Evolutionary conservation across 1,140 invertebrate species (phyloP), one percentile per base, ranked within the genome.

Genomic region (Trachelipus rathkii): DNA sequence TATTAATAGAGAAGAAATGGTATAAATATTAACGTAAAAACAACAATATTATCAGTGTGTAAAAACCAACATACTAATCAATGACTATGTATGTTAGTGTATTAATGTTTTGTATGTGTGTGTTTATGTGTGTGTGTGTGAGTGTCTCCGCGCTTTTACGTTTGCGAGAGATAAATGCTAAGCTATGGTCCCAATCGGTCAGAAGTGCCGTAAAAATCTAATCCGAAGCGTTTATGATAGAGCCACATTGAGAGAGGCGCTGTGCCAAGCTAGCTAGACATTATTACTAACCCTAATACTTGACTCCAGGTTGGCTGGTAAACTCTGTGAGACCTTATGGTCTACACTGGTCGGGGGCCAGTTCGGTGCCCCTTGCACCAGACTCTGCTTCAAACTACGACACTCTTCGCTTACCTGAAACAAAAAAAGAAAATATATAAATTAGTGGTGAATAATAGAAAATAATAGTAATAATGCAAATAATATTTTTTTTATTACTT

Each of bases 331-430:
- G 50, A 60, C 50, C 11, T 19, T 60, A 4, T 60, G 50, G 50
- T 60, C 50, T 19, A 60, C 50, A 60, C 50, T 60, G 50, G 50
- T 60, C 50, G 50, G 50, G 50, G 11, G 50, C 50, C 50, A 60
- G 50, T 19, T 60, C 50, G 50, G 19, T 60, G 50, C 50, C 50
- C 50, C 50, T 13, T 60, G 50, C 50, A 13, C 50, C 11, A 60
- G 50, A 60, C 11, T 60, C 50, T 60, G 50, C 50, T 60, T 60
- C 50, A 60, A 60, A 60, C 50, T 60, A 60, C 50, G 50, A 60
- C 50, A 60, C 50, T 60, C 50, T 60, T 60, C 50, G 50, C 50
- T 60, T 60, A 60, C 50, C 50, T 60, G 50, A 3, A 60, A 60
- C 46, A 13, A 60, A 8, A 60, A 60, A 60, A 19, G 19, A 60